Percentiles rank a stretch among this genome's conserved stretches.
Conservation (phyloP, 1,140 invertebrate genomes). For the Venustaconcha ellipsiformis region DNA sequence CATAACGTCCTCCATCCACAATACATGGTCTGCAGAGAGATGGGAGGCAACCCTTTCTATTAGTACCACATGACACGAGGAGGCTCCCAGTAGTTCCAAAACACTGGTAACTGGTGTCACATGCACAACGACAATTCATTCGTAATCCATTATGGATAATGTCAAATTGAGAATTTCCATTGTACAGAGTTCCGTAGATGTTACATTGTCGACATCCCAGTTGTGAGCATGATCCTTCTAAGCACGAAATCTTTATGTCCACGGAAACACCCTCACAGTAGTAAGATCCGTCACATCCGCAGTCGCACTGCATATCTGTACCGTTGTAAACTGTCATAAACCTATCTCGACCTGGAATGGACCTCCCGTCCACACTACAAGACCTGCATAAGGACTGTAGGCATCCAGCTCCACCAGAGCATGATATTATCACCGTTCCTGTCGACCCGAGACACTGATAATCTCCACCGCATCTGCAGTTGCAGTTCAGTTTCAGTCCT, state of each 20-base stretch:
- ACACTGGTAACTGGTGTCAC: conserved; percentile 23
- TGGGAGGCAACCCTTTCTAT: conserved; percentile 5
- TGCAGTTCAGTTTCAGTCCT: conserved; percentile 16
- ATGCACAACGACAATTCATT: conserved; percentile 21
- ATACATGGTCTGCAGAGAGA: conserved; percentile 12
- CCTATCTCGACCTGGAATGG: conserved; percentile 4
- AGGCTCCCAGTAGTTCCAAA: conserved; percentile 1
- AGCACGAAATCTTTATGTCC: conserved; percentile 24
- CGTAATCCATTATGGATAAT: conserved; percentile 4
- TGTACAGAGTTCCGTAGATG: conserved; percentile 16
- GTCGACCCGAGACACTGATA: conserved; percentile 16
- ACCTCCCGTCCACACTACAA: conserved; percentile 12
- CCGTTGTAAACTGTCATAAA: conserved; percentile 27
- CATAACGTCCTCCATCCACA: background rate
- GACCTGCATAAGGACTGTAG: conserved; percentile 4
- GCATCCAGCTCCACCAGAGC: conserved; percentile 16
- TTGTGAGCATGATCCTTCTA: conserved; percentile 3
- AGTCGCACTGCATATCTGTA: conserved; percentile 24
- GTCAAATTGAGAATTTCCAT: conserved; percentile 24
- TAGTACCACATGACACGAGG: conserved; percentile 7
- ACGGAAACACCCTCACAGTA: conserved; percentile 22
- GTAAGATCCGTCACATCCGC: conserved; percentile 23
- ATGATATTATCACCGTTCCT: background rate
- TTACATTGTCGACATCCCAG: conserved; percentile 25
- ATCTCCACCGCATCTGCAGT: conserved; percentile 21